A percentile compares a stretch with the other conserved stretches of the same genome.
These are phyloP conservation scores for Macrophya annulata DNA, from an alignment of 2,888 invertebrate species.

Conservation along the genomic window DNA sequence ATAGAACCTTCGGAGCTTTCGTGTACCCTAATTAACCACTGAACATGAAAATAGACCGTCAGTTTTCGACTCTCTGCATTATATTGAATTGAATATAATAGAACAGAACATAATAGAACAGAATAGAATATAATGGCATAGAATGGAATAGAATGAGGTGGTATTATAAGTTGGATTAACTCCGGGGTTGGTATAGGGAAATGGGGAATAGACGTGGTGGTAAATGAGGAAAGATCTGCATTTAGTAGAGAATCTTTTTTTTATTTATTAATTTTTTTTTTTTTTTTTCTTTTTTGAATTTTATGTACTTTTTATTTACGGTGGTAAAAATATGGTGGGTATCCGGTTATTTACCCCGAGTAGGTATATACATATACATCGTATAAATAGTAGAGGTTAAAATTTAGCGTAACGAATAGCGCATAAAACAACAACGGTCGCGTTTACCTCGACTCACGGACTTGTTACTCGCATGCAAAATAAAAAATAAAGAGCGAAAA, in stretches of 20 bases:
- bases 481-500: not conserved
- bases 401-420: not conserved
- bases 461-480: not conserved
- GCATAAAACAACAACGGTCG: not conserved
- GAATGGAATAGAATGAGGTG: conserved; percentile 3
- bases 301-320: not conserved
- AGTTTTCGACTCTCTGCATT: not conserved
- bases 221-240: not conserved
- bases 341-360: not conserved
- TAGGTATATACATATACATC: not conserved
- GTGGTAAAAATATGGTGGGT: not conserved
- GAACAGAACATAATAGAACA: not conserved
- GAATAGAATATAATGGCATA: not conserved
- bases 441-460: not conserved
- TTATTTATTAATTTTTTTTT: not conserved
- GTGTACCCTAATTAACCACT: not conserved
- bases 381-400: not conserved
- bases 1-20: not conserved
- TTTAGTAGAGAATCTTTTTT: not conserved
- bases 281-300: not conserved
- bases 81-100: not conserved
- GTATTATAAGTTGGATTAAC: not conserved
- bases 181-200: not conserved
- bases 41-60: not conserved
- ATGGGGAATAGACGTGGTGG: not conserved